Conservation (phyloP, 2,113 vertebrate species). For the Sebastes schlegelii region DNA sequence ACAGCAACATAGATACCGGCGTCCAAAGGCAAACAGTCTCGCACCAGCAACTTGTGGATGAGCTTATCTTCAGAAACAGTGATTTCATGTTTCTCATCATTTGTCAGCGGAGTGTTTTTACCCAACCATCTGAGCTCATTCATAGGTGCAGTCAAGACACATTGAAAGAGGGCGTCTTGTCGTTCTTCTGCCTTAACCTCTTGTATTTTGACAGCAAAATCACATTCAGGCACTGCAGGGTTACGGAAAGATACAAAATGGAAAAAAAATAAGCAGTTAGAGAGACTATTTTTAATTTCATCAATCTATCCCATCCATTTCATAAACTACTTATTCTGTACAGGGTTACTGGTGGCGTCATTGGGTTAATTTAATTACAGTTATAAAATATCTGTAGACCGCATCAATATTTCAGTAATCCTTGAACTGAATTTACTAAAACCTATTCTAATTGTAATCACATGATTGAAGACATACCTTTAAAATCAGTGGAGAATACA, state of each 20-base stretch:
- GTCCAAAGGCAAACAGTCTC: slow-evolving; percentile 82
- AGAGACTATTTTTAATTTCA: background rate
- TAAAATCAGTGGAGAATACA: slow-evolving; percentile 89
- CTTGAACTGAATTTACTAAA: background rate
- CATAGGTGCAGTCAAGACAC: slow-evolving; percentile 84
- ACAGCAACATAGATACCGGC: slow-evolving; percentile 87
- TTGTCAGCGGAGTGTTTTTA: slow-evolving; percentile 76
- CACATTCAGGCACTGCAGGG: slow-evolving; percentile 84
- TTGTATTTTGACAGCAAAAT: slow-evolving; percentile 84
- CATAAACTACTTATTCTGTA: background rate
- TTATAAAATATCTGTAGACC: background rate
- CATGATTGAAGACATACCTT: slow-evolving; percentile 75
- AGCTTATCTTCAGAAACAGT: slow-evolving; percentile 86
- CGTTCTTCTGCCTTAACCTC: slow-evolving; percentile 84
- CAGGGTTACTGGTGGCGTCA: background rate
- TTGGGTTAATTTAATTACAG: background rate
- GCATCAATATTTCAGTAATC: background rate
- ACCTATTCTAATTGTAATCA: background rate
- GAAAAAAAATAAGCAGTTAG: background rate
- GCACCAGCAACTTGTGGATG: slow-evolving; percentile 87
- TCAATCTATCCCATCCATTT: background rate
- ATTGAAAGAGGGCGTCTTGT: slow-evolving; percentile 85
- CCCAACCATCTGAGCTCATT: slow-evolving; percentile 84
- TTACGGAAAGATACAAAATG: slow-evolving; percentile 14
- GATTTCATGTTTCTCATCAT: slow-evolving; percentile 83